Percentiles rank a stretch among this genome's conserved stretches.
Evolutionary conservation across 1,140 invertebrate genomes (phyloP).

Genomic region (Drosophila guanche): DNA sequence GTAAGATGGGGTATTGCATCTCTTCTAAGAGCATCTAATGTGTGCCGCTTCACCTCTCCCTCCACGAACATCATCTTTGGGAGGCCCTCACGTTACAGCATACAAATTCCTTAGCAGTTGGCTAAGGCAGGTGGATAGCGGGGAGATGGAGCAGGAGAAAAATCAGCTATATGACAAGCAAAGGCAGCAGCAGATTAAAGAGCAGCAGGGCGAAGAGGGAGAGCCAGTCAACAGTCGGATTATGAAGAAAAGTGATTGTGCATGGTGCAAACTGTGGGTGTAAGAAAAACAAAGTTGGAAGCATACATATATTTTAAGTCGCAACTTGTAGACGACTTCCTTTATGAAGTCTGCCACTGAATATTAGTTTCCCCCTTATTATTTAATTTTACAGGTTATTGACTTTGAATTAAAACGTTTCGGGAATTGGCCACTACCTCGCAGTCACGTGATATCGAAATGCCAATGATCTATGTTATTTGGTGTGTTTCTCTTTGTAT

Average conservation of each 20-base stretch:
- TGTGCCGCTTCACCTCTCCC: too few species aligned
- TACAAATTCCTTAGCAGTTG: too few species aligned
- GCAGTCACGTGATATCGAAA: constrained; percentile 75
- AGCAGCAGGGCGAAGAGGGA: neutral
- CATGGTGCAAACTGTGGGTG: too few species aligned
- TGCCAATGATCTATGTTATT: constrained; percentile 17
- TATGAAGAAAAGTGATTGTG: constrained; percentile 38
- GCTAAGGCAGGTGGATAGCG: constrained; percentile 2
- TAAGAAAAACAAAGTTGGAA: neutral
- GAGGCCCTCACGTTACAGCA: too few species aligned
- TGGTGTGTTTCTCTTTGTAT: constrained; percentile 46
- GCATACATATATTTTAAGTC: too few species aligned
- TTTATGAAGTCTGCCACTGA: too few species aligned
- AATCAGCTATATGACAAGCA: neutral
- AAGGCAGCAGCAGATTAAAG: neutral
- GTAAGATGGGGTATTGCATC: too few species aligned
- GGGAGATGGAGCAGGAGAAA: neutral
- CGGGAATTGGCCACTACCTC: constrained; percentile 83
- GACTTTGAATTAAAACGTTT: constrained; percentile 29
- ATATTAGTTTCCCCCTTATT: neutral
- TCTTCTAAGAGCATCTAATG: too few species aligned
- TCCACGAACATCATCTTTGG: too few species aligned
- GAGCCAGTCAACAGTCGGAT: constrained; percentile 32
- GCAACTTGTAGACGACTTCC: too few species aligned
- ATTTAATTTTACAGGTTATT: neutral